Base-by-base conservation (phyloP, 1,140 invertebrate species). In the Aphis craccivora region DNA sequence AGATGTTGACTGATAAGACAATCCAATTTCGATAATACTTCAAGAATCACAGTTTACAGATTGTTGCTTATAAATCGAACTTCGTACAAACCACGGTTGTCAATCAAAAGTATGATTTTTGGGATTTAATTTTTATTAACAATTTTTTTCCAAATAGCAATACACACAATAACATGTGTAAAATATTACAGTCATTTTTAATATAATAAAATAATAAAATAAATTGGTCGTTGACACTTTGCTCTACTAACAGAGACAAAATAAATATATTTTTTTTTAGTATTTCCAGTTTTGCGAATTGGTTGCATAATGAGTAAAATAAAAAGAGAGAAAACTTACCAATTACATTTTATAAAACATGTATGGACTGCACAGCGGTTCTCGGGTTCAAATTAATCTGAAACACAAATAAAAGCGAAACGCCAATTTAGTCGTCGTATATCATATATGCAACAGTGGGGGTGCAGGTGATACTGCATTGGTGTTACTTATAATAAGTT, bases 371-470 rank as follows among this genome's bases (percentile, higher is more conserved):
- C 9, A 11, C 18, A 40, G 18, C 1, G 11, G 37, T 90, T 1
- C 14, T 40, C 3, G 3, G 37, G 23, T 40, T 37, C 25, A 48
- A 48, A 90, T 18, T 43, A 43, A 60, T 90, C 88, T 90, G 53
- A 60, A 90, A 90, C 87, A 55, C 53, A 90, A 90, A 14, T 5
- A 55, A 88, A 89, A 89, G 23, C 51, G n/a, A 30, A 55, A 55
- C 53, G 53, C 40, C 51, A 55, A 40, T 87, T n/a, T 30, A 14
- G n/a, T 76, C 8, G 8, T 48, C 84, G 43, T 48, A n/a, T n/a
- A 43, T 87, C 7, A 83, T 40, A 37, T 83, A 83, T 6, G 18
- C 11, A 18, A n/a, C 14, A 14, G n/a, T 0, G 5, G 4, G 60
- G 30, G 14, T n/a, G 60, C 14, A 51, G 3, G 9, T 67, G 30